phyloP scores from a whole-genome alignment of 2,113 vertebrate species.

The Rhipidura dahli region DNA sequence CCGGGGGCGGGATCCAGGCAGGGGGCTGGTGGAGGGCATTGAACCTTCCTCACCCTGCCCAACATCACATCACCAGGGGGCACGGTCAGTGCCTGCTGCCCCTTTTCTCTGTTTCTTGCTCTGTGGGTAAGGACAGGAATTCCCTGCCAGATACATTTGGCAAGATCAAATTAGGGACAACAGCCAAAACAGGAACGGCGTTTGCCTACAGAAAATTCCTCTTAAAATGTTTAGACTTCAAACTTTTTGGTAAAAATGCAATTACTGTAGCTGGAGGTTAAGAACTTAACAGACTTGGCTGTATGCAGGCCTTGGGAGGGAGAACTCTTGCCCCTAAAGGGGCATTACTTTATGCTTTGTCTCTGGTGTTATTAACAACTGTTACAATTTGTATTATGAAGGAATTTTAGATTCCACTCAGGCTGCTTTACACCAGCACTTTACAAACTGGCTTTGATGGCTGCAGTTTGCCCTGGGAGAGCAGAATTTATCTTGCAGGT shows the following conservation, averaged over 20 bases:
- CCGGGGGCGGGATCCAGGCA: accelerated
- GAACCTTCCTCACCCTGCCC: not conserved
- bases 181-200: not conserved
- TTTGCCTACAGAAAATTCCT: not conserved
- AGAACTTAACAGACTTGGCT: not conserved
- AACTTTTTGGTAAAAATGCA: not conserved
- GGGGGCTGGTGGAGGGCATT: not conserved
- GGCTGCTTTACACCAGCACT: not conserved
- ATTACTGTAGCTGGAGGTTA: not conserved
- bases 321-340: not conserved
- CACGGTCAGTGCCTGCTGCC: accelerated
- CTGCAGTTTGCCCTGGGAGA: not conserved
- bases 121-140: accelerated
- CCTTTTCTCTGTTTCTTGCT: not conserved
- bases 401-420: not conserved
- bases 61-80: accelerated
- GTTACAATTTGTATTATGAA: accelerated
- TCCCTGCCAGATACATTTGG: not conserved
- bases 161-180: not conserved
- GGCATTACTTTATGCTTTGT: not conserved
- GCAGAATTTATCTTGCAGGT: not conserved
- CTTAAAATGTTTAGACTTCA: not conserved
- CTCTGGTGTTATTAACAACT: not conserved
- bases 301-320: not conserved
- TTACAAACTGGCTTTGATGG: not conserved